Percentiles rank a stretch among this genome's conserved stretches.
Evolutionary conservation across 2,797 vertebrate genomes (phyloP).

Genomic region (Myotis daubentonii): DNA sequence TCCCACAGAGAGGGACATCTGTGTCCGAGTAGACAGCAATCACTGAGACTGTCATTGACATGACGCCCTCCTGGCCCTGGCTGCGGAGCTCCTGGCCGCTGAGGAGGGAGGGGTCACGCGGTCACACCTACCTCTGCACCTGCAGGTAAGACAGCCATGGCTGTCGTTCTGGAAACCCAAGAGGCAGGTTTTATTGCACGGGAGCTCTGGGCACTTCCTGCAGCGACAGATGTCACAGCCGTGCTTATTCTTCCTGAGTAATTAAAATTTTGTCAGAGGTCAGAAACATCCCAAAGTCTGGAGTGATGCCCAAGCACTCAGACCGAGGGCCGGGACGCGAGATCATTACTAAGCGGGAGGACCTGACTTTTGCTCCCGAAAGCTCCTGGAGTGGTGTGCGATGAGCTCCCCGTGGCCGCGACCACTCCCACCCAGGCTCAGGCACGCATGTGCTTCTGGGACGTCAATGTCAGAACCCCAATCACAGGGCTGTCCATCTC

Average conservation of each 20-base stretch:
- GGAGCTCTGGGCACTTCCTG: constrained; percentile 91
- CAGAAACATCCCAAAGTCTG: constrained; percentile 65
- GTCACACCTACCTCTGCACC: constrained; percentile 89
- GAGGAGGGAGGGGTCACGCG: background rate
- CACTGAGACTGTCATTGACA: background rate
- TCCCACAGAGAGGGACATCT: background rate
- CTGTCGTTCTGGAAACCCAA: constrained; percentile 91
- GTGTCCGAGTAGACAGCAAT: background rate
- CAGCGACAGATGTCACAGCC: constrained; percentile 94
- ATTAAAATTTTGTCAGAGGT: constrained; percentile 78
- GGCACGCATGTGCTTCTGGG: background rate
- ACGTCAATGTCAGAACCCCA: background rate
- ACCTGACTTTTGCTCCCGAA: background rate
- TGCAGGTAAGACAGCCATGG: constrained; percentile 90
- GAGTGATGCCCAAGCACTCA: constrained; percentile 25
- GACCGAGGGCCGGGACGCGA: constrained; percentile 47
- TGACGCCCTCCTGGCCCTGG: constrained; percentile 20
- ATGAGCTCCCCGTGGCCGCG: background rate
- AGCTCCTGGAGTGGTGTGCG: background rate
- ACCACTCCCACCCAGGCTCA: background rate
- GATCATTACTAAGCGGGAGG: background rate
- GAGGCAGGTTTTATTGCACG: constrained; percentile 91
- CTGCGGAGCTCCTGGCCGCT: background rate
- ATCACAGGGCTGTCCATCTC: background rate
- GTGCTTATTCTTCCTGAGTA: constrained; percentile 93